Base-by-base conservation (phyloP, 2,797 vertebrate genomes). In the Enteromius paludinosus region DNA sequence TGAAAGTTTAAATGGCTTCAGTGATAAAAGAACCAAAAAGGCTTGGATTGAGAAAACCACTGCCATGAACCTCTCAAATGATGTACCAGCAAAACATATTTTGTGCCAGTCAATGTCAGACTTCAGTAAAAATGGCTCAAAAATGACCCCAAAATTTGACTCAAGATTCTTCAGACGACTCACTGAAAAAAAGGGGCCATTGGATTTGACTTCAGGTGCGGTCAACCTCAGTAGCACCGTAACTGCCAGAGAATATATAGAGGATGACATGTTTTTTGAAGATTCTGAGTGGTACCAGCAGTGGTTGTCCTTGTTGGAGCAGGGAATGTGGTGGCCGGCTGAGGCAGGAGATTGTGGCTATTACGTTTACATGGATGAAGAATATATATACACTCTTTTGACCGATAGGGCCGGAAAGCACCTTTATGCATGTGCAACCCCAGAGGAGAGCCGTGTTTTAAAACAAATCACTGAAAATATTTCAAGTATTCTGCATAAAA, bases 311-410 rank as follows among this genome's bases (percentile, higher is more conserved):
- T 92, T 96, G 70, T 89, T 99, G 90, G 96, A 97, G 83, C 95
- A 96, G 90, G 97, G 97, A 0, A 49, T 98, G 35, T 99, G 98
- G 98, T 98, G 97, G 96, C 96, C 96, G 25, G 96, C 96, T 79
- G 97, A 98, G 85, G 91, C 93, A 87, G 97, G 96, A 18, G 94
- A 98, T 69, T 99, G 96, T 94, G 98, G 97, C 2, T 97, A 98
- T 90, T 99, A 95, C 86, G 93, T 98, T 91, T 98, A 97, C 87
- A 96, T 96, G 52, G 95, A 99, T 90, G 95, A 94, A 64, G 94
- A 96, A 41, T 97, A 95, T 82, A 96, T 99, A 76, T 99, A 97
- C 91, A 98, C 97, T 0, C 90, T 99, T 71, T 92, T 99, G 76
- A 99, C 98, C 35, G 98, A 99, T 90, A 94, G 94, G 88, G 92